These are phyloP conservation scores for Pristionchus maxplancki DNA, from an alignment of 2,888 invertebrate genomes.

Conservation along the genomic window DNA sequence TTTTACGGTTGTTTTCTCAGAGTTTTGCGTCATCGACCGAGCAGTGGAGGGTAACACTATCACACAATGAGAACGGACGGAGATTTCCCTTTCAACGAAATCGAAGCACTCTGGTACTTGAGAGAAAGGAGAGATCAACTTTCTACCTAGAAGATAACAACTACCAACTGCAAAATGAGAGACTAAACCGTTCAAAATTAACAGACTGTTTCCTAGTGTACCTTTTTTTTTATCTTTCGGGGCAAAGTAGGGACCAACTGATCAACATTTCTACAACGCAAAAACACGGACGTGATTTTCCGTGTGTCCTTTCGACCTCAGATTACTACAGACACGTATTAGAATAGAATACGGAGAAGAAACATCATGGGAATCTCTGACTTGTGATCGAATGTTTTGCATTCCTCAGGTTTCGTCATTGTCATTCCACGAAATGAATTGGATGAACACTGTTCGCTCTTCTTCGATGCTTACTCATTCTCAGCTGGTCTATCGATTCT, in stretches of 20 bases:
- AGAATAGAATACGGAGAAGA: not conserved
- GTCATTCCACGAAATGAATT: not conserved
- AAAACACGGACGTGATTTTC: not conserved
- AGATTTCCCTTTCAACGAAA: slow-evolving; percentile 4
- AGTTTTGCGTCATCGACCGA: not conserved
- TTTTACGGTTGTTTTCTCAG: not conserved
- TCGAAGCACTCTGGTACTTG: not conserved
- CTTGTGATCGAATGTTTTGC: not conserved
- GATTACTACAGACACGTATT: not conserved
- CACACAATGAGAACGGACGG: not conserved
- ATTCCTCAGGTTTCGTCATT: not conserved
- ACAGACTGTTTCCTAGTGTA: not conserved
- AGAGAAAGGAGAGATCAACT: not conserved
- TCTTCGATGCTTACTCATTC: not conserved
- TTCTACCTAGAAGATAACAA: not conserved
- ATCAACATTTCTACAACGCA: not conserved
- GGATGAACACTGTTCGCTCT: not conserved
- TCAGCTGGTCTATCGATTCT: not conserved
- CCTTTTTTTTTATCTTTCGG: not conserved
- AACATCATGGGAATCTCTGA: not conserved
- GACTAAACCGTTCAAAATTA: not conserved
- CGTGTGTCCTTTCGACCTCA: not conserved
- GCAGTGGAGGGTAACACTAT: not conserved
- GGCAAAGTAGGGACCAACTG: not conserved
- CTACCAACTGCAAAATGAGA: not conserved